Evolutionary conservation across 2,888 invertebrate genomes (phyloP).

Genomic region (Hecatera dysodea): DNA sequence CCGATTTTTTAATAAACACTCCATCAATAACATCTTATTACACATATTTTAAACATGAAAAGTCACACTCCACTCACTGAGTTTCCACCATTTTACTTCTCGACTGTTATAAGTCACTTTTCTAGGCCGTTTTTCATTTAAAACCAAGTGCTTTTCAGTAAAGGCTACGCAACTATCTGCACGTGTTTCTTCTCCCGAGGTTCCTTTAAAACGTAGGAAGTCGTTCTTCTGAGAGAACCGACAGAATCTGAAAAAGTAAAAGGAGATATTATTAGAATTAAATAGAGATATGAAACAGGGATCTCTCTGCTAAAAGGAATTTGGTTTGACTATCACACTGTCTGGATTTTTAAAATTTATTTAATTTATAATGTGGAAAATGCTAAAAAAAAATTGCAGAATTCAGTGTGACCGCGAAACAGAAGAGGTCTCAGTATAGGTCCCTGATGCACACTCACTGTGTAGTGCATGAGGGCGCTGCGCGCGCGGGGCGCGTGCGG

Average conservation of each 20-base stretch:
- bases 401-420: too few relatives aligned
- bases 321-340: neutral
- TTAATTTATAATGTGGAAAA: too few relatives aligned
- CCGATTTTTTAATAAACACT: conserved; percentile 28
- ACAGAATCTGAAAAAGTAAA: conserved; percentile 76
- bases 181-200: conserved; percentile 87
- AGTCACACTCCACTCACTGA: conserved; percentile 23
- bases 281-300: neutral
- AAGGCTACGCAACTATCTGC: conserved; percentile 82
- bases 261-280: conserved; percentile 17
- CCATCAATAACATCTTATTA: conserved; percentile 18
- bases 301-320: neutral
- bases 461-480: conserved; percentile 57
- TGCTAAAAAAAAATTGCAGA: too few relatives aligned
- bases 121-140: conserved; percentile 26
- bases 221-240: conserved; percentile 83
- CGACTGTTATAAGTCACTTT: conserved; percentile 11
- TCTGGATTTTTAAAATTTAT: too few relatives aligned
- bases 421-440: neutral
- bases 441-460: conserved; percentile 68
- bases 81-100: neutral
- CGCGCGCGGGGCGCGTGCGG: conserved; percentile 71
- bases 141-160: conserved; percentile 29
- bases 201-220: conserved; percentile 86
- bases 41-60: neutral